A percentile compares a stretch with the other conserved stretches of the same genome.
Conservation (phyloP, 1,140 invertebrate species). For the Meloidogyne exigua region DNA sequence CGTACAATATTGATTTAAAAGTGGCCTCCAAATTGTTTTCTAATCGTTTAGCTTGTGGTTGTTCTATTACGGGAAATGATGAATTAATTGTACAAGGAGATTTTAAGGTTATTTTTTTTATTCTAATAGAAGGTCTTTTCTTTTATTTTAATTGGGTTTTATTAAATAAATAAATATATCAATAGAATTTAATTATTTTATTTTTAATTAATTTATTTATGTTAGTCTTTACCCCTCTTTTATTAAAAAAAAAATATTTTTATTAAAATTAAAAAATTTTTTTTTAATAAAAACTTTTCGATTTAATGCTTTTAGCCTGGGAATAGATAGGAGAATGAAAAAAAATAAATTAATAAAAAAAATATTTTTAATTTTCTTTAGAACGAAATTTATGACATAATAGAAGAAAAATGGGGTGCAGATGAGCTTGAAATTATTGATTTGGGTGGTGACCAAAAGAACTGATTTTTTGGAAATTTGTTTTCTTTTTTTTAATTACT, state of each 20-base stretch:
- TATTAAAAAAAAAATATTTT: too few species aligned
- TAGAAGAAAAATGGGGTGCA: constrained; percentile 90
- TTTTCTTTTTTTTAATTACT: not conserved
- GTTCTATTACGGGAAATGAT: constrained; percentile 92
- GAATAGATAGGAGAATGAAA: too few species aligned
- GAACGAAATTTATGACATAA: constrained; percentile 93
- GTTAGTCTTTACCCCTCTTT: too few species aligned
- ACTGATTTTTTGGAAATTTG: not conserved
- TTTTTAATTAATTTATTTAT: too few species aligned
- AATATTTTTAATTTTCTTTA: constrained; percentile 70
- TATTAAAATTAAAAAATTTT: too few species aligned
- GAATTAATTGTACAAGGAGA: constrained; percentile 94
- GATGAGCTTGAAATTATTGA: constrained; percentile 50
- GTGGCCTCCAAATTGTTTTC: constrained; percentile 96
- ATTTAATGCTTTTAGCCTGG: too few species aligned
- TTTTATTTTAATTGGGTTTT: too few species aligned
- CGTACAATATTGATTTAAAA: constrained; percentile 82
- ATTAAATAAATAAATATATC: too few species aligned
- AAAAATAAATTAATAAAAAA: not conserved
- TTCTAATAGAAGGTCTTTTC: too few species aligned
- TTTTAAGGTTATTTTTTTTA: constrained; percentile 36
- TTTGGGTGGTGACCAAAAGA: constrained; percentile 48
- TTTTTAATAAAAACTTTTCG: too few species aligned
- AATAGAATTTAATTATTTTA: too few species aligned
- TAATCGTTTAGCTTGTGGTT: constrained; percentile 94